A percentile compares a stretch with the other conserved stretches of the same genome.
Conservation (phyloP, 2,113 vertebrate species). For the Turnix velox region DNA sequence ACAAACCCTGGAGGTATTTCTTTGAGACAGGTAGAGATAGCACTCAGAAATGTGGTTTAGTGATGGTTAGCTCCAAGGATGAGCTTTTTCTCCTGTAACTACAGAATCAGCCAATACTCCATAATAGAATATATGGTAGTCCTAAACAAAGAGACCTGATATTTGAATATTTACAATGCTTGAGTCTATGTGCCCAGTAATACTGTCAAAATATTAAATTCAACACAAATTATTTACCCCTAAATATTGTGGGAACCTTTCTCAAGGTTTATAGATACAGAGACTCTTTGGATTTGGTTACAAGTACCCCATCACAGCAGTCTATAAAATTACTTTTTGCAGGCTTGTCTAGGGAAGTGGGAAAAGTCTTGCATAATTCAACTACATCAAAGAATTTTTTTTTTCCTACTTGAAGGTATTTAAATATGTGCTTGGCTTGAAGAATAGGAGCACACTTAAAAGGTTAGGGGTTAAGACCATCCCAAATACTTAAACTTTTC, state of each 20-base stretch:
- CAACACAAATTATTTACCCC: not conserved
- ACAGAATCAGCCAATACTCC: not conserved
- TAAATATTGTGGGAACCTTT: not conserved
- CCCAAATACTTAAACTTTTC: not conserved
- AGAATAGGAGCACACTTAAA: not conserved
- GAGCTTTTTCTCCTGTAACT: not conserved
- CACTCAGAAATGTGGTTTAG: no score
- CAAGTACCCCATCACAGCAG: not conserved
- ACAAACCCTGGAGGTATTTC: no score
- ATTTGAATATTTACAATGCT: not conserved
- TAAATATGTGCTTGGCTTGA: not conserved
- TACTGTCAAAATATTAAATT: not conserved
- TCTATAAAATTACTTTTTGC: not conserved
- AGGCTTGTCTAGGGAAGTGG: not conserved
- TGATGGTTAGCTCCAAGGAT: not conserved
- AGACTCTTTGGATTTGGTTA: not conserved
- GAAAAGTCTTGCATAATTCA: constrained; percentile 26
- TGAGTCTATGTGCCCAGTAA: not conserved
- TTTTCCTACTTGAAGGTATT: not conserved
- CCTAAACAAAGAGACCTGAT: not conserved
- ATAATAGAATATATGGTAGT: not conserved
- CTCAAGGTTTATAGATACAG: not conserved
- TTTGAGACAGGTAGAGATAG: no score
- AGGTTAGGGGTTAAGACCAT: not conserved
- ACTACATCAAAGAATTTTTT: not conserved